These are phyloP conservation scores for Excalfactoria chinensis DNA, from an alignment of 2,113 vertebrate genomes.

Conservation along the genomic window DNA sequence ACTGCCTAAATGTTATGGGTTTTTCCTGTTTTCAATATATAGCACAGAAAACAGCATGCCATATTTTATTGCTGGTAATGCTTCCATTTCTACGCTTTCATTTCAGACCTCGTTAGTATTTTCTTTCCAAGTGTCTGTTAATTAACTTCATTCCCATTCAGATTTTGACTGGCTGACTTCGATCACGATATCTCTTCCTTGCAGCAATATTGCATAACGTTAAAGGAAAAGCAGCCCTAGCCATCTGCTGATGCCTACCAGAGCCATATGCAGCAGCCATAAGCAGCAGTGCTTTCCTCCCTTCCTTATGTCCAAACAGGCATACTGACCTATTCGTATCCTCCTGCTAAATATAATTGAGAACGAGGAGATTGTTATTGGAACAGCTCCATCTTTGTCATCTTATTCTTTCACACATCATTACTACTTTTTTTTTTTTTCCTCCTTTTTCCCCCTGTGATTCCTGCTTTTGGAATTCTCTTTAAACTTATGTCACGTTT, in stretches of 20 bases:
- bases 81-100: not conserved
- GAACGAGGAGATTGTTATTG: not conserved
- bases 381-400: not conserved
- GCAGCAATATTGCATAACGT: not conserved
- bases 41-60: not conserved
- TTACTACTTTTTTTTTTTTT: not conserved
- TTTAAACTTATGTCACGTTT: not conserved
- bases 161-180: not conserved
- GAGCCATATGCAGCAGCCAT: slow-evolving; percentile 47
- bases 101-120: not conserved
- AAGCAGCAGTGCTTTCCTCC: slow-evolving; percentile 49
- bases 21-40: not conserved
- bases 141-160: not conserved
- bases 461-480: not conserved
- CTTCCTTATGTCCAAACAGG: slow-evolving; percentile 38
- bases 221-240: slow-evolving; percentile 4
- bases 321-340: not conserved
- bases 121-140: not conserved
- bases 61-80: not conserved
- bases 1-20: not conserved
- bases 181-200: not conserved
- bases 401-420: not conserved
- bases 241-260: slow-evolving; percentile 50
- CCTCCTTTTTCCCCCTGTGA: not conserved
- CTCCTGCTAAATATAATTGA: not conserved